Conservation (phyloP, 2,797 vertebrate genomes). For the Somateria mollissima region DNA sequence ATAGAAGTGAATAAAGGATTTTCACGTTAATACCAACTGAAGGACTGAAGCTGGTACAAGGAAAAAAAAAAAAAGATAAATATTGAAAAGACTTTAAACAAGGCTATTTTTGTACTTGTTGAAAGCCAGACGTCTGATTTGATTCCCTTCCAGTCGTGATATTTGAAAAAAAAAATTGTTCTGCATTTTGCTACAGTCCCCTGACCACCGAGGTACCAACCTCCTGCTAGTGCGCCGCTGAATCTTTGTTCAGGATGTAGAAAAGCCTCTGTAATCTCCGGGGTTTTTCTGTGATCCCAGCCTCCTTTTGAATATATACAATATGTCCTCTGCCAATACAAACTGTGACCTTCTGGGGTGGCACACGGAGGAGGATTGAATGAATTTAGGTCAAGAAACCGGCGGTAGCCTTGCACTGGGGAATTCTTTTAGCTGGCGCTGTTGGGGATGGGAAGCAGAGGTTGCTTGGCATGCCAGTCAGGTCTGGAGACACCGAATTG, state of each 20-base stretch:
- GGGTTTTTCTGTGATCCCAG: neutral
- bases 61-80: fast-evolving
- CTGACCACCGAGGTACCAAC: neutral
- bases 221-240: neutral
- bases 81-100: neutral
- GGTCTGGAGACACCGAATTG: neutral
- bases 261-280: neutral
- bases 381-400: neutral
- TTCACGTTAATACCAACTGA: neutral
- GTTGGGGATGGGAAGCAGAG: neutral
- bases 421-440: neutral
- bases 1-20: neutral
- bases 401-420: fast-evolving
- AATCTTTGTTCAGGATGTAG: neutral
- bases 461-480: neutral
- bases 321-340: neutral
- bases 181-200: neutral
- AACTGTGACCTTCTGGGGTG: neutral
- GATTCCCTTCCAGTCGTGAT: neutral
- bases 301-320: neutral
- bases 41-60: neutral
- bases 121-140: neutral
- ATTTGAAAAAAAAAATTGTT: neutral
- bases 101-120: neutral
- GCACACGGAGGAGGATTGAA: neutral